Evolutionary conservation across 2,888 invertebrate species (phyloP).

Genomic region (Cylindroiulus punctatus): DNA sequence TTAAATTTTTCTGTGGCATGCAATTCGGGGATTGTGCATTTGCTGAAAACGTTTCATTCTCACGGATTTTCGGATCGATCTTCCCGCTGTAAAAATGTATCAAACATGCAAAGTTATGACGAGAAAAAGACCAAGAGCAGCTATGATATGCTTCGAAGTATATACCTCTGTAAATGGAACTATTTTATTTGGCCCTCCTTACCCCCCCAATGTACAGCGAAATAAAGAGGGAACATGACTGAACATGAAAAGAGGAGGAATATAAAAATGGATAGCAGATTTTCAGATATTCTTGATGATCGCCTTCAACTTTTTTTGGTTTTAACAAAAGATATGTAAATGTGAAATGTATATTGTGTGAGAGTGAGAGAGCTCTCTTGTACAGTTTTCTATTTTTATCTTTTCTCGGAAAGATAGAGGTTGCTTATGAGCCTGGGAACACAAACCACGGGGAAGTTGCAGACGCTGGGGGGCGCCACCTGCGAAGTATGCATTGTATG

Average conservation of each 20-base stretch:
- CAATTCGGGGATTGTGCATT: conserved; percentile 45
- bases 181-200: conserved; percentile 42
- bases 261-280: conserved; percentile 40
- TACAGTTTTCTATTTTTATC: conserved; percentile 47
- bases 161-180: conserved; percentile 44
- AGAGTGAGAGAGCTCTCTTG: conserved; percentile 45
- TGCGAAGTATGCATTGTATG: neutral
- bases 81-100: conserved; percentile 34
- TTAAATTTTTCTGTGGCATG: neutral
- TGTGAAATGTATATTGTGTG: conserved; percentile 45
- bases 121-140: conserved; percentile 47
- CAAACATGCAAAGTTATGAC: conserved; percentile 38
- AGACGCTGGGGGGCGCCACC: neutral
- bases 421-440: neutral
- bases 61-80: conserved; percentile 45
- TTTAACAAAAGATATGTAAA: conserved; percentile 35
- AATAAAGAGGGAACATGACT: conserved; percentile 39
- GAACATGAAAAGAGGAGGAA: conserved; percentile 2
- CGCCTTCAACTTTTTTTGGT: conserved; percentile 33
- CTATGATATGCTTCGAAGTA: conserved; percentile 43
- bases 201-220: conserved; percentile 15
- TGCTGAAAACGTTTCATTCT: conserved; percentile 9
- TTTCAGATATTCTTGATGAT: conserved; percentile 43
- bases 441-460: neutral
- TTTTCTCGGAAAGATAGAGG: conserved; percentile 38